phyloP scores from a whole-genome alignment of 92 coral and sea anemone genomes.

The Palythoa grandis region DNA sequence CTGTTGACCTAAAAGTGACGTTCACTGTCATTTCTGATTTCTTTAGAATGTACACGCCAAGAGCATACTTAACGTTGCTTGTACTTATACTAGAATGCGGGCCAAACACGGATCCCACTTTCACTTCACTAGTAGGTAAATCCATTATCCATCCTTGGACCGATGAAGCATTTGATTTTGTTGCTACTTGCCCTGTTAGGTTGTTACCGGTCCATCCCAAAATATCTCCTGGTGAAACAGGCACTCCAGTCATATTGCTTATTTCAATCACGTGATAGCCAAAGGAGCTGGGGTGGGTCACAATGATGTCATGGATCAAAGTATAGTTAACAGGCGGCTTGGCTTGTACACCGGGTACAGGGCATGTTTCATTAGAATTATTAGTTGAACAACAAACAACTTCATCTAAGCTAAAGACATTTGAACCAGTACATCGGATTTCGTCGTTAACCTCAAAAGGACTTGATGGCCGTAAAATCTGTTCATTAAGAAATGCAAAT shows the following conservation, averaged over 20 bases:
- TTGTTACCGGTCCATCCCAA: constrained; percentile 29
- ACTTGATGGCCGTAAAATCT: constrained; percentile 36
- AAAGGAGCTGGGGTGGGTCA: not conserved
- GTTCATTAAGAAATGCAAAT: not conserved
- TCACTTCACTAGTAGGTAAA: constrained; percentile 10
- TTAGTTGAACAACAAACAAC: not conserved
- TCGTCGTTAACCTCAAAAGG: not conserved
- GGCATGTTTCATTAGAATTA: not conserved
- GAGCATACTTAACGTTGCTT: not conserved
- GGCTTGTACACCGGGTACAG: not conserved
- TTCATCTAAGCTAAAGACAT: not conserved
- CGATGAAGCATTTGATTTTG: constrained; percentile 1
- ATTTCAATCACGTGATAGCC: constrained; percentile 29
- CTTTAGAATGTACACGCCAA: not conserved
- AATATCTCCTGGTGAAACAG: constrained; percentile 37
- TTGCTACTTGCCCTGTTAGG: constrained; percentile 23
- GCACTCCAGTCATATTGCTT: constrained; percentile 4
- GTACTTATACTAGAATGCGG: not conserved
- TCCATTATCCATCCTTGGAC: constrained; percentile 32
- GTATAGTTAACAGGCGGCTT: constrained; percentile 26
- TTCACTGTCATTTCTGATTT: constrained; percentile 10
- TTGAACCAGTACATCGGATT: not conserved
- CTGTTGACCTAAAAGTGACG: not conserved
- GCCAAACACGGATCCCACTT: constrained; percentile 20
- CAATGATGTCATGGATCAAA: constrained; percentile 22